A percentile compares a stretch with the other conserved stretches of the same genome.
These are phyloP conservation scores for Leucosticte australis DNA, from an alignment of 2,113 vertebrate species.

Conservation along the genomic window DNA sequence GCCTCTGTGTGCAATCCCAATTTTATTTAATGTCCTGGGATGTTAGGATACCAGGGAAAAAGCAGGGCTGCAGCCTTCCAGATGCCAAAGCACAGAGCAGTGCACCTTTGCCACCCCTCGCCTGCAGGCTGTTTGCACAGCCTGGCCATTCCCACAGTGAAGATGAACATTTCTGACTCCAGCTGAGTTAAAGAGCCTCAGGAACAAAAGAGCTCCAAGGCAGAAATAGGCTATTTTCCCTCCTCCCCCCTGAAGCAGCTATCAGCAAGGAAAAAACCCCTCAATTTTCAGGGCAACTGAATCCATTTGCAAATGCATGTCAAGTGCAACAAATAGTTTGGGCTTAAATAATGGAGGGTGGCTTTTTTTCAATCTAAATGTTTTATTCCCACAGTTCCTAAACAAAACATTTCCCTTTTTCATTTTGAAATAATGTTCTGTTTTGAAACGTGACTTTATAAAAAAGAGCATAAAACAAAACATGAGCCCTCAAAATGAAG, in stretches of 20 bases:
- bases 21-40: neutral
- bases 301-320: constrained; percentile 29
- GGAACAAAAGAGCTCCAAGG: constrained; percentile 7
- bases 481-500: neutral
- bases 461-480: neutral
- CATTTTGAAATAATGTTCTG: neutral
- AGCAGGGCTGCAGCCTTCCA: neutral
- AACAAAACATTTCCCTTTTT: constrained; percentile 31
- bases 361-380: constrained; percentile 32
- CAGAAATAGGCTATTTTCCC: constrained; percentile 29
- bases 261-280: neutral
- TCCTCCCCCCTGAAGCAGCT: neutral
- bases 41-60: neutral
- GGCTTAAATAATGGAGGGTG: constrained; percentile 4
- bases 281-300: constrained; percentile 34
- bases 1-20: neutral
- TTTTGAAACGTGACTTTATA: neutral
- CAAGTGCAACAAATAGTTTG: constrained; percentile 7
- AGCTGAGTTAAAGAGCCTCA: constrained; percentile 27
- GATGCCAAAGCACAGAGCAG: accelerated
- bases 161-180: neutral
- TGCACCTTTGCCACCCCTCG: neutral
- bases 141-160: neutral
- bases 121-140: neutral
- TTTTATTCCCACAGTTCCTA: constrained; percentile 30